Evolutionary conservation across 2,888 invertebrate genomes (phyloP), one percentile per base, ranked within the genome.

Genomic region (Xanthorhoe spadicearia): DNA sequence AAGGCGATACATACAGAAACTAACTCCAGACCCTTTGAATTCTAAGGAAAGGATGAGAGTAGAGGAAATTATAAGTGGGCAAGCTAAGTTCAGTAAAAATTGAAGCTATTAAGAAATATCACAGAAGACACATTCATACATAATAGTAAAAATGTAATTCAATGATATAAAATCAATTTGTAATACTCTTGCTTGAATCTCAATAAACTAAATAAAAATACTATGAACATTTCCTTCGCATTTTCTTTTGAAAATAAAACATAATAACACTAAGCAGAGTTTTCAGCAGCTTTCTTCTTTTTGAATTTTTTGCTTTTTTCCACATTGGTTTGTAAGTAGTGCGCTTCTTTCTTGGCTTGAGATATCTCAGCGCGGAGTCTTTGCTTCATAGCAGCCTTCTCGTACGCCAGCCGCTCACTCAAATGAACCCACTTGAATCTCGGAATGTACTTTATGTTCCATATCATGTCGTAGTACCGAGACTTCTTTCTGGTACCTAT

Each of bases 391-490:
- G 97, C 97, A 18, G 98, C 98, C 83, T 96, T 96, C 86, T 99
- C 99, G 86, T 98, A 99, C 2, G 97, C 97, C 74, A 99, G 92
- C 75, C 98, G 94, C 90, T 99, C 99, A 83, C 97, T 97, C 50
- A 99, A 93, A 88, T 99, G 99, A 32, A 96, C 94, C 99, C 99
- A 99, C 89, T 99, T 99, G 84, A 99, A 99, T 74, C 97, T 95
- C 2, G 97, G 96, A 72, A 99, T 94, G 87, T 99, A 99, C 86
- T 99, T 99, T 72, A 99, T 96, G 82, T 97, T 98, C 99, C 99
- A 99, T 49, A 98, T 94, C 84, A 96, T 95, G 76, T 98, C 99
- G 83, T 96, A 98, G 83, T 98, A 98, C 76, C 96, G 95, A 17
- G 97, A 97, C 75, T 95, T 96, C 80, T 97, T 97, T 70, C 97